These are phyloP conservation scores for Maconellicoccus hirsutus DNA, from an alignment of 1,140 invertebrate genomes.

Conservation along the genomic window DNA sequence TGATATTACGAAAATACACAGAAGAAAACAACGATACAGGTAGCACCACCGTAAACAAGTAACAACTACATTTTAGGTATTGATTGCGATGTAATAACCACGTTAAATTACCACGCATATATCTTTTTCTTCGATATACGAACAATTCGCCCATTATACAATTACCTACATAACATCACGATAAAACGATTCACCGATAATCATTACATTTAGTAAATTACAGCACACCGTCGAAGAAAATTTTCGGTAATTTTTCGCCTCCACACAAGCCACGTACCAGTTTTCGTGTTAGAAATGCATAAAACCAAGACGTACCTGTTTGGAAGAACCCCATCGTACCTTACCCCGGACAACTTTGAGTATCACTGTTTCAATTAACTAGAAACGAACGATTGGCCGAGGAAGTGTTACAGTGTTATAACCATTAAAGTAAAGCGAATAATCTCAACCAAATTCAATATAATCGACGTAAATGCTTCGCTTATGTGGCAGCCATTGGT, in stretches of 20 bases:
- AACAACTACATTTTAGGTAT: too few species aligned
- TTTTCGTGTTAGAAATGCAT: not conserved
- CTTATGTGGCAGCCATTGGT: not conserved
- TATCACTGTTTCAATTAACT: slow-evolving; percentile 9
- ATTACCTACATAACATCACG: too few species aligned
- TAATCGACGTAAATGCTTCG: slow-evolving; percentile 15
- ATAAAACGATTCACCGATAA: too few species aligned
- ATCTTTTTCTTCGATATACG: too few species aligned
- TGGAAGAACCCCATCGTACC: not conserved
- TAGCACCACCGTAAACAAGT: too few species aligned
- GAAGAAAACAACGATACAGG: too few species aligned
- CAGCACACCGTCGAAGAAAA: too few species aligned
- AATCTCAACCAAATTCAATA: slow-evolving; percentile 9
- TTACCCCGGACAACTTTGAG: not conserved
- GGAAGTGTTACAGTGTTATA: not conserved
- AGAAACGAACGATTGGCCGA: not conserved
- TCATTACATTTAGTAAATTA: too few species aligned
- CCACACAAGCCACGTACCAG: not conserved
- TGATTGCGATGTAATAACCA: too few species aligned
- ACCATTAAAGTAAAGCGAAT: slow-evolving; percentile 9
- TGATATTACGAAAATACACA: too few species aligned
- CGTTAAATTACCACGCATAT: too few species aligned
- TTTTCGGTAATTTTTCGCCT: not conserved
- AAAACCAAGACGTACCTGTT: not conserved
- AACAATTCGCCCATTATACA: too few species aligned